phyloP scores from a whole-genome alignment of 2,113 vertebrate genomes.

The Thermophis baileyi region DNA sequence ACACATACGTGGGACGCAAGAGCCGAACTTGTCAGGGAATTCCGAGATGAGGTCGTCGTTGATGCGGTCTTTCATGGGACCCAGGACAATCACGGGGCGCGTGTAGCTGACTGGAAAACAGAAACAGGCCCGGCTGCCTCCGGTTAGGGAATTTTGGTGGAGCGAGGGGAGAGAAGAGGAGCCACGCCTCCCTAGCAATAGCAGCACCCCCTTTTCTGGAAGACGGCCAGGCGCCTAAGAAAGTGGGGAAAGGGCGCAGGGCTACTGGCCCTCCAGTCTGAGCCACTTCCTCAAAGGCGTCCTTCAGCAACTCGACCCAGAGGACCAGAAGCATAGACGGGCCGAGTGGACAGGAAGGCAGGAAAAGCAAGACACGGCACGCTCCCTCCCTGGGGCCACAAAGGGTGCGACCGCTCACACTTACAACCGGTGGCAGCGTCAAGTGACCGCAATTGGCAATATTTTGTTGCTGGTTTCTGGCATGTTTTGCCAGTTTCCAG shows the following conservation, averaged over 20 bases:
- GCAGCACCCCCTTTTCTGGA: not conserved
- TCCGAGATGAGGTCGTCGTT: slow-evolving; percentile 98
- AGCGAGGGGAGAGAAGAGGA: not conserved
- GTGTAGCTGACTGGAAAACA: slow-evolving; percentile 85
- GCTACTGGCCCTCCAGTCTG: not conserved
- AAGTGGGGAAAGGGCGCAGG: not conserved
- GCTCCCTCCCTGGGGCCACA: no score
- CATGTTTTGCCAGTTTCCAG: no score
- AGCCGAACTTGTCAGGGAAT: slow-evolving; percentile 98
- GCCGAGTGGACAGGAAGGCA: no score
- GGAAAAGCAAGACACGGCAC: not conserved
- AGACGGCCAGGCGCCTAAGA: not conserved
- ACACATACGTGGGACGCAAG: slow-evolving; percentile 94
- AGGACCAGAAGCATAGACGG: not conserved
- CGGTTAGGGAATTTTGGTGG: not conserved
- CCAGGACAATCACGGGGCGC: slow-evolving; percentile 94
- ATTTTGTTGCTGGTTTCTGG: no score
- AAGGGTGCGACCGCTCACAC: no score
- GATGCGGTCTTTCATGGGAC: slow-evolving; percentile 97
- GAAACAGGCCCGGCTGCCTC: not conserved
- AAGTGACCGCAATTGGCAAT: no score
- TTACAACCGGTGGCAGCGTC: no score
- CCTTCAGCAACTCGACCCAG: no score
- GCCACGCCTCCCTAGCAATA: not conserved
- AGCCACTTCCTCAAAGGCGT: not conserved